Conservation (phyloP, 2,888 invertebrate genomes). For the Cheilosia soror region DNA sequence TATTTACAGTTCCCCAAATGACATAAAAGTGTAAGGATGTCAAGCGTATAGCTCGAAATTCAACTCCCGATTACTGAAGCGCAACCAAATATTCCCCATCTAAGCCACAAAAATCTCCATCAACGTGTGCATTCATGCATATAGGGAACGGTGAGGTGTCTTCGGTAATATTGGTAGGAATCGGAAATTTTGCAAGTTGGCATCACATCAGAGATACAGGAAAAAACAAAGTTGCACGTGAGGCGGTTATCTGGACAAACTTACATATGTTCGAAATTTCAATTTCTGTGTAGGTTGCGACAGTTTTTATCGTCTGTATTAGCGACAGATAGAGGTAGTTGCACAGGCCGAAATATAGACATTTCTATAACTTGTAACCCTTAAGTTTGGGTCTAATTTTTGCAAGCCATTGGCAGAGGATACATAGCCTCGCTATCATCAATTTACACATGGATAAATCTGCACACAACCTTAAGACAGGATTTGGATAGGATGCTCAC, state of each 20-base stretch:
- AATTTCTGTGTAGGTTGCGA: constrained; percentile 42
- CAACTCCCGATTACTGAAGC: constrained; percentile 52
- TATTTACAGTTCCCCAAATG: constrained; percentile 60
- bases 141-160: constrained; percentile 24
- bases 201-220: constrained; percentile 15
- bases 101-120: constrained; percentile 59
- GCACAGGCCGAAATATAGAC: constrained; percentile 48
- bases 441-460: constrained; percentile 65
- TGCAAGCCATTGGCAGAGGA: constrained; percentile 14
- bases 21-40: constrained; percentile 3
- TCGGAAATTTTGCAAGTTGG: constrained; percentile 13
- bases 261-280: constrained; percentile 28
- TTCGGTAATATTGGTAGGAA: constrained; percentile 6
- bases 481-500: constrained; percentile 29
- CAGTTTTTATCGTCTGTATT: constrained; percentile 54
- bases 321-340: constrained; percentile 13
- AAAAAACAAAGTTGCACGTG: background rate
- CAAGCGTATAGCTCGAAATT: constrained; percentile 13
- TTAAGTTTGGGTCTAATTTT: constrained; percentile 28
- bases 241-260: background rate
- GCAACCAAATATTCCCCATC: constrained; percentile 43
- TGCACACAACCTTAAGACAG: constrained; percentile 56
- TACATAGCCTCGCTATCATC: constrained; percentile 46
- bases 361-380: constrained; percentile 7
- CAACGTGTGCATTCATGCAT: constrained; percentile 58